Conservation (phyloP, 2,113 vertebrate species). For the Ceyx margarethae region DNA sequence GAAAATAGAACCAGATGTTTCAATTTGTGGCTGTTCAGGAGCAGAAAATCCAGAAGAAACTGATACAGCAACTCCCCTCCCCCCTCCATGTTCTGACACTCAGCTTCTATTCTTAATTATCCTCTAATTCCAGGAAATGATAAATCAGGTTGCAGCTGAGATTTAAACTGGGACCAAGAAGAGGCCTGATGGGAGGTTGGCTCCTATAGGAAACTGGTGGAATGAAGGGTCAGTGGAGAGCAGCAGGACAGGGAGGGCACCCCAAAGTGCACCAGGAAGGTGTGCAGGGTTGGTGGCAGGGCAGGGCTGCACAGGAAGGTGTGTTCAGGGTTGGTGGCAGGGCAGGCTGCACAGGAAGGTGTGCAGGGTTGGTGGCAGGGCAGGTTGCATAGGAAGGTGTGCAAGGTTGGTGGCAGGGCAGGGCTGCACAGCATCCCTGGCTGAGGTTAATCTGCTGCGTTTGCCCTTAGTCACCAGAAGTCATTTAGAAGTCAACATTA, state of each 20-base stretch:
- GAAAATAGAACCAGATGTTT: constrained; percentile 59
- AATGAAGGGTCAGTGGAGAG: not conserved
- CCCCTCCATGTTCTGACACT: not conserved
- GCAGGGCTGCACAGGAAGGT: not conserved
- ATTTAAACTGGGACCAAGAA: not conserved
- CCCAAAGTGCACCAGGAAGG: not conserved
- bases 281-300: not conserved
- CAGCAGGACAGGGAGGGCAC: not conserved
- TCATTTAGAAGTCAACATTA: not conserved
- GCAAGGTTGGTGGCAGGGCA: not conserved
- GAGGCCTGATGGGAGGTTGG: not conserved
- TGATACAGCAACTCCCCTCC: not conserved
- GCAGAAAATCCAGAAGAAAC: constrained; percentile 16
- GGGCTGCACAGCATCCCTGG: not conserved
- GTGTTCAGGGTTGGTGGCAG: no score
- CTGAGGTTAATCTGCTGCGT: not conserved
- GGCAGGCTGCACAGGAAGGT: not conserved
- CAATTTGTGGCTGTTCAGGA: constrained; percentile 7
- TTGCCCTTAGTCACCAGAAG: not conserved
- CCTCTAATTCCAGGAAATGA: not conserved
- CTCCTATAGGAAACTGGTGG: not conserved
- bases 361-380: not conserved
- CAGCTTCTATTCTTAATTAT: not conserved
- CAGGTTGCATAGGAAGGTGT: not conserved
- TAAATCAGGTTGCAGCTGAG: not conserved